Evolutionary conservation across 1,140 invertebrate species (phyloP).

Genomic region (Euwallacea fornicatus): DNA sequence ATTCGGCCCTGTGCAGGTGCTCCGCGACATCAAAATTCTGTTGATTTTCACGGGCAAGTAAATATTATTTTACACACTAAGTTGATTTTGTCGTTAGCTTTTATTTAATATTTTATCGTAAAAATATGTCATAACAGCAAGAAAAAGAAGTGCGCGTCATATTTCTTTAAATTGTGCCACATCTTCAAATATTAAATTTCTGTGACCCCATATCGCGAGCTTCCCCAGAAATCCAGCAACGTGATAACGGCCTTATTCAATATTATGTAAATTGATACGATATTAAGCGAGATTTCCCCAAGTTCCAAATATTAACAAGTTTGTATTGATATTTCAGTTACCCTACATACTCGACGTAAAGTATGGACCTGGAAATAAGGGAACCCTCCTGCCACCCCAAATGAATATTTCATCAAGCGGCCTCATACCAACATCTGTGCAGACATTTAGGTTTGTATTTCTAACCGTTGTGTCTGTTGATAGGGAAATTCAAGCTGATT

Average conservation of each 20-base stretch:
- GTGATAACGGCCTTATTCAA: not conserved
- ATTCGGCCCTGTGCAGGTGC: too few species aligned
- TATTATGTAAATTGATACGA: constrained; percentile 5
- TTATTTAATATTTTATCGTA: too few species aligned
- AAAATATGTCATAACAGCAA: too few species aligned
- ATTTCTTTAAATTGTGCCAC: too few species aligned
- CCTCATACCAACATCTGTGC: constrained; percentile 70
- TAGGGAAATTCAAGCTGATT: not conserved
- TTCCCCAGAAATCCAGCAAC: too few species aligned
- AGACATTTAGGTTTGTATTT: constrained; percentile 67
- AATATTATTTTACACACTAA: too few species aligned
- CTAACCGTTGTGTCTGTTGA: constrained; percentile 15
- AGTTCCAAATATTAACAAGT: constrained; percentile 28
- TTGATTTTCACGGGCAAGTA: too few species aligned
- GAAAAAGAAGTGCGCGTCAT: too few species aligned
- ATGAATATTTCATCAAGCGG: constrained; percentile 80
- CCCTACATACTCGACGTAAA: constrained; percentile 76
- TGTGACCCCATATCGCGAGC: too few species aligned
- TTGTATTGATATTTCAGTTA: constrained; percentile 59
- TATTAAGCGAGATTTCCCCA: constrained; percentile 6
- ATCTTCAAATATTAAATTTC: too few species aligned
- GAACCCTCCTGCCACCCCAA: constrained; percentile 72
- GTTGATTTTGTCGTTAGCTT: too few species aligned
- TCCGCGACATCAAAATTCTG: too few species aligned
- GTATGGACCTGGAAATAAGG: constrained; percentile 75